Conservation (phyloP, 1,140 invertebrate genomes). For the Heliconius melpomene region DNA sequence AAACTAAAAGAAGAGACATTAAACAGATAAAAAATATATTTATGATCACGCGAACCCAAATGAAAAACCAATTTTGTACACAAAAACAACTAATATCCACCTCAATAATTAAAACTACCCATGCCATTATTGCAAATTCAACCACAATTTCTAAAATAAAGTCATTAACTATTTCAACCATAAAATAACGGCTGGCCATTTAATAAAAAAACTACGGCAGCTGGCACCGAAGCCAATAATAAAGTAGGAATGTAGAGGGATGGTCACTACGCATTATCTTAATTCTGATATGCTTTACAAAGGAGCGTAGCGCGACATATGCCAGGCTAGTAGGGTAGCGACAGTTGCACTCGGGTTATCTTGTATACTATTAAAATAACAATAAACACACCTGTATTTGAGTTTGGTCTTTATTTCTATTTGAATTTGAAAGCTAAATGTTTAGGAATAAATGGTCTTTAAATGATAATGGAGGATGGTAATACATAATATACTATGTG, state of each 20-base stretch:
- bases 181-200: slow-evolving; percentile 63
- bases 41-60: no score
- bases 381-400: slow-evolving; percentile 21
- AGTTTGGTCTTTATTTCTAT: neutral
- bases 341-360: slow-evolving; percentile 29
- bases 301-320: slow-evolving; percentile 75
- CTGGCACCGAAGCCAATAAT: slow-evolving; percentile 63
- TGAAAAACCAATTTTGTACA: no score
- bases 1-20: neutral
- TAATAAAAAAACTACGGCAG: slow-evolving; percentile 66
- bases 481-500: no score
- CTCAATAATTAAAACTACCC: neutral
- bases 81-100: neutral
- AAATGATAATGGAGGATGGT: no score
- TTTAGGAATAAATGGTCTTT: neutral
- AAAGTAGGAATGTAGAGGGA: slow-evolving; percentile 68
- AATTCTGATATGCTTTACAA: slow-evolving; percentile 77
- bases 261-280: slow-evolving; percentile 75
- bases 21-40: neutral
- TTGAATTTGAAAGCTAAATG: neutral
- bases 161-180: slow-evolving; percentile 71
- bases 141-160: slow-evolving; percentile 43
- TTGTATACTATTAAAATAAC: slow-evolving; percentile 12
- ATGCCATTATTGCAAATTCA: neutral
- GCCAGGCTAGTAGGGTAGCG: slow-evolving; percentile 35